Base-by-base conservation (phyloP, 2,113 vertebrate genomes). In the Aptenodytes patagonicus region DNA sequence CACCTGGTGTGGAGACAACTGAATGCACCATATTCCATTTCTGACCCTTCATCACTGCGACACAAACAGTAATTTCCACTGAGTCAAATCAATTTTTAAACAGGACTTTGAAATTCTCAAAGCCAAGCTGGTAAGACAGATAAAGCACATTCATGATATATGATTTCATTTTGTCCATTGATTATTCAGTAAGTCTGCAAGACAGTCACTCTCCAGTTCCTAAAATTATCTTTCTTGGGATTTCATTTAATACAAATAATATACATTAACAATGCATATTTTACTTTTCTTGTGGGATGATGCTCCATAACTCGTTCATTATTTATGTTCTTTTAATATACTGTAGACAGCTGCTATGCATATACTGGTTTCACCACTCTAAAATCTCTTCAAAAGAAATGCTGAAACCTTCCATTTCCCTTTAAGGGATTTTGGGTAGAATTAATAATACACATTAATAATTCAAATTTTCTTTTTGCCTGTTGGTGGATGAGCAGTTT, bases 401-500 rank as follows among this genome's bases (percentile, higher is more conserved):
- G 40, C 65, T 86, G 66, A 86, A 95, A 92, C 75, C 68, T 91
- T 88, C 70, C 26, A 52, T 82, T 97, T 89, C 77, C 71, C 81
- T 96, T 96, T 79, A 92, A 97, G 97, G 96, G 42, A 58, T 96
- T 90, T 44, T 62, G 57, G 44, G 40, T 62, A 92, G 86, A 97
- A 97, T 93, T 97, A 92, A 97, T 97, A 96, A 93, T 83, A 28
- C 7, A 34, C 51, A 91, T 93, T 95, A 95, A 96, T 96, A 97
- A 98, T 97, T 96, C 78, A 96, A 5, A 38, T 93, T 94, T 96
- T 51, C 49, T 71, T 87, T 91, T 69, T 89, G 77, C 44, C 58
- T 92, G 77, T 29, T 96, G 85, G 94, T 97, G 76, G 70, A 75
- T 52, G 61, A 96, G 69, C n/a, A 83, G 58, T 96, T 97, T 96